phyloP scores from a whole-genome alignment of 1,140 invertebrate species.

The Anadara kagoshimensis region DNA sequence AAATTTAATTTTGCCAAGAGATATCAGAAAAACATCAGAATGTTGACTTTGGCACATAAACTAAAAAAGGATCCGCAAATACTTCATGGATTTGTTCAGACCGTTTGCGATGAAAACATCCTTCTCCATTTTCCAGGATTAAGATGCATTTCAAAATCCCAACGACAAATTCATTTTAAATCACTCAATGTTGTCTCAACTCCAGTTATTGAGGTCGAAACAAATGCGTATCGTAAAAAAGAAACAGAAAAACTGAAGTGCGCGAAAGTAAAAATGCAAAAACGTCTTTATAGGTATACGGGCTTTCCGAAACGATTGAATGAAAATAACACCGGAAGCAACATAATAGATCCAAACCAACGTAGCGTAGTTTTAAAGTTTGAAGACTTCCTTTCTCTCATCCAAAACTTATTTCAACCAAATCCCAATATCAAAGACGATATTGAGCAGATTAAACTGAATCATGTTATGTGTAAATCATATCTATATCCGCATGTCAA shows the following conservation, averaged over 20 bases:
- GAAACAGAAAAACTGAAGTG: background rate
- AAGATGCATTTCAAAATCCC: constrained; percentile 17
- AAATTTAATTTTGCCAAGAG: constrained; percentile 18
- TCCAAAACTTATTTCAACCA: background rate
- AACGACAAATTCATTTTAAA: background rate
- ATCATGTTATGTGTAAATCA: background rate
- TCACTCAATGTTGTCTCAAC: no score
- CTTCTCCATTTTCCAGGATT: constrained; percentile 24
- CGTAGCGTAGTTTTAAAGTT: background rate
- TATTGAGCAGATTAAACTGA: background rate
- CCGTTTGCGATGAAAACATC: constrained; percentile 27
- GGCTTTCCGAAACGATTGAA: background rate
- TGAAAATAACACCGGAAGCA: background rate
- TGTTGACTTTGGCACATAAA: constrained; percentile 13
- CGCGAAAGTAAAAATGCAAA: background rate
- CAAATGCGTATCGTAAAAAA: background rate
- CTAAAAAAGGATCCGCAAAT: constrained; percentile 19
- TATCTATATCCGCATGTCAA: background rate
- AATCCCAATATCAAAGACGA: background rate
- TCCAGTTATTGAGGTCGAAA: background rate
- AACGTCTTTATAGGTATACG: background rate
- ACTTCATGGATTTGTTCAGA: constrained; percentile 16
- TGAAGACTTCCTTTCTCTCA: background rate
- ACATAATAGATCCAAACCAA: constrained; percentile 13
- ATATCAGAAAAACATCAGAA: constrained; percentile 32